A percentile compares a stretch with the other conserved stretches of the same genome.
Conservation (phyloP, 2,113 vertebrate genomes). For the Asarcornis scutulata region DNA sequence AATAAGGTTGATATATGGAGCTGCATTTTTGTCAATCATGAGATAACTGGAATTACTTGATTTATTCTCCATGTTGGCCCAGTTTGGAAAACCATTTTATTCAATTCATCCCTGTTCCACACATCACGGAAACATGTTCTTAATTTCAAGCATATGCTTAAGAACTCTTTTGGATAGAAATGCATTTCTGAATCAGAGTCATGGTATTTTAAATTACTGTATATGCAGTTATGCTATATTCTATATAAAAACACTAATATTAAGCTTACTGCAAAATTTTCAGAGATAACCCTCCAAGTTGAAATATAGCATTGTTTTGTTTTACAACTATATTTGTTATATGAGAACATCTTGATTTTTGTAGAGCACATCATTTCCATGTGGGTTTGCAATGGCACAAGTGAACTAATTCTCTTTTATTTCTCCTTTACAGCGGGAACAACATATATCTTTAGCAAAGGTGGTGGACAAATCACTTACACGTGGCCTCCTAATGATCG, state of each 20-base stretch:
- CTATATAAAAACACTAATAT: conserved; percentile 20
- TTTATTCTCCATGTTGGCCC: neutral
- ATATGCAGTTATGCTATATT: conserved; percentile 20
- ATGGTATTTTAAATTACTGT: neutral
- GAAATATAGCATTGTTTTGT: neutral
- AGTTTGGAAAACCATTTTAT: neutral
- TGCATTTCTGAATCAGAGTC: conserved; percentile 3
- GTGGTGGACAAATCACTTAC: conserved; percentile 97
- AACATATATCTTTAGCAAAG: conserved; percentile 97
- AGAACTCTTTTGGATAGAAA: neutral
- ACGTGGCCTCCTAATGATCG: conserved; percentile 98
- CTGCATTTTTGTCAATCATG: neutral
- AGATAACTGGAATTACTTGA: neutral
- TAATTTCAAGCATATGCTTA: neutral
- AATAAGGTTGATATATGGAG: conserved; percentile 16
- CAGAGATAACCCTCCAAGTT: conserved; percentile 17
- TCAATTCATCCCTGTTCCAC: neutral
- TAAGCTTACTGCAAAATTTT: neutral
- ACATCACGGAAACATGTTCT: neutral
- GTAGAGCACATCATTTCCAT: neutral
- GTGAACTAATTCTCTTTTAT: conserved; percentile 40
- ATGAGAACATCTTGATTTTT: neutral
- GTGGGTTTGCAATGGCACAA: neutral
- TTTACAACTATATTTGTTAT: neutral
- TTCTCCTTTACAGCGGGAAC: conserved; percentile 88